A percentile compares a stretch with the other conserved stretches of the same genome.
Conservation (phyloP, 2,888 invertebrate genomes). For the Eilema depressum region DNA sequence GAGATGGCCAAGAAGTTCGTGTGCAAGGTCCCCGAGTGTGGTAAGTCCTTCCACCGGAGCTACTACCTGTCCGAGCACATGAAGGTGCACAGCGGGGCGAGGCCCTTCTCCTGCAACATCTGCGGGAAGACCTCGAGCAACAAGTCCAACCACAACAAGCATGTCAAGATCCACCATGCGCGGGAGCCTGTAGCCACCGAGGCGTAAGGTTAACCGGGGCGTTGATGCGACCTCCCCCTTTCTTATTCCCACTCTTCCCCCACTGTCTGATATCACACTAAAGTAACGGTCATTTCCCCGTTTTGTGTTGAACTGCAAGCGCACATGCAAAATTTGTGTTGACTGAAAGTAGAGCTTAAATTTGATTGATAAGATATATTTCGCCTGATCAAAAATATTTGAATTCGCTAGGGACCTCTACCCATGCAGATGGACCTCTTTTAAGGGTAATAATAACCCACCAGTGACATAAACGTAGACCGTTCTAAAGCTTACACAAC, state of each 20-base stretch:
- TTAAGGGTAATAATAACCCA: background rate
- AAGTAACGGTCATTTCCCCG: background rate
- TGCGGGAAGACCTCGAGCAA: constrained; percentile 96
- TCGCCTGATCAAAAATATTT: background rate
- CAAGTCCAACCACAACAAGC: constrained; percentile 96
- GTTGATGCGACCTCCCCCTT: constrained; percentile 7
- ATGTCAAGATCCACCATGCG: constrained; percentile 95
- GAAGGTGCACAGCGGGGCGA: constrained; percentile 93
- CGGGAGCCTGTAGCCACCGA: constrained; percentile 95
- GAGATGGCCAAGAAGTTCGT: constrained; percentile 92
- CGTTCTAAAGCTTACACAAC: no score
- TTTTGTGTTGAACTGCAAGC: background rate
- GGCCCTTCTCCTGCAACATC: constrained; percentile 94
- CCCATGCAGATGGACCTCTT: background rate
- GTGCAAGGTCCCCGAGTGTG: constrained; percentile 91
- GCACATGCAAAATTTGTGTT: background rate
- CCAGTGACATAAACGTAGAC: background rate
- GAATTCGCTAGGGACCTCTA: background rate
- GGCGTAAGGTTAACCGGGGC: constrained; percentile 79
- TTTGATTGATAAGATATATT: background rate
- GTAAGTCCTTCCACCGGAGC: constrained; percentile 94
- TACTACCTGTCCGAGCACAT: constrained; percentile 96
- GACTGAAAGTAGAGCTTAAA: background rate
- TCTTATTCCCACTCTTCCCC: background rate
- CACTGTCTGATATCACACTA: background rate